Conservation (phyloP, 2,113 vertebrate species). For the Myotis yumanensis region DNA sequence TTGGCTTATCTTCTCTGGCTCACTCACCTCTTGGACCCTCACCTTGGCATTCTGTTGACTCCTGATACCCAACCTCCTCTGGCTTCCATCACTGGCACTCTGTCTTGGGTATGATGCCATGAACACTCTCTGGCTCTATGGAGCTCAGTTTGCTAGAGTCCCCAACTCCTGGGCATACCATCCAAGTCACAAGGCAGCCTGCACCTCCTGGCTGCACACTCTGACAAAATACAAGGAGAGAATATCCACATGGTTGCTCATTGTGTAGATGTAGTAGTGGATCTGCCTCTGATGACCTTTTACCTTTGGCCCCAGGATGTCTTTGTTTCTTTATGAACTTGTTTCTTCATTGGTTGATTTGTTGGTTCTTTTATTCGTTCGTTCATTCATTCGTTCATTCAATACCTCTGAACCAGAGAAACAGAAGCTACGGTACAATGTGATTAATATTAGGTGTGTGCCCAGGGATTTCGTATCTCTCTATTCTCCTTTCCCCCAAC, state of each 20-base stretch:
- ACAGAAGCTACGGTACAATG: background rate
- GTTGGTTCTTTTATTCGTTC: conserved; percentile 19
- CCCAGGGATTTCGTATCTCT: background rate
- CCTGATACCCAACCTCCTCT: background rate
- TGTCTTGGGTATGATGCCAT: background rate
- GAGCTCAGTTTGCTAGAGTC: background rate
- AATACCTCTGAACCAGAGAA: background rate
- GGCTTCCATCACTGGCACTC: background rate
- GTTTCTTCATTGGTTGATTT: background rate
- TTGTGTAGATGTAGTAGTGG: background rate
- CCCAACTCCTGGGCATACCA: background rate
- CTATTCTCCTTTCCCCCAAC: background rate
- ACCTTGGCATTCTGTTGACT: background rate
- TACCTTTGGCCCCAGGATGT: background rate
- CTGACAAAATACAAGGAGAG: background rate
- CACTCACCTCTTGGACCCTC: background rate
- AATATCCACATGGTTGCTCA: fast-evolving
- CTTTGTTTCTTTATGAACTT: background rate
- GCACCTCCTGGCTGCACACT: background rate
- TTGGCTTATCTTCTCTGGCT: background rate
- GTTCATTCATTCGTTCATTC: background rate
- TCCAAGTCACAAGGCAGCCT: background rate
- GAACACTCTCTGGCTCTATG: background rate
- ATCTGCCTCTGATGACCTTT: background rate
- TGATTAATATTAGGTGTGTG: background rate